Percentiles rank a stretch among this genome's conserved stretches.
phyloP scores from a whole-genome alignment of 1,140 invertebrate genomes.

The Cotesia chilonis region DNA sequence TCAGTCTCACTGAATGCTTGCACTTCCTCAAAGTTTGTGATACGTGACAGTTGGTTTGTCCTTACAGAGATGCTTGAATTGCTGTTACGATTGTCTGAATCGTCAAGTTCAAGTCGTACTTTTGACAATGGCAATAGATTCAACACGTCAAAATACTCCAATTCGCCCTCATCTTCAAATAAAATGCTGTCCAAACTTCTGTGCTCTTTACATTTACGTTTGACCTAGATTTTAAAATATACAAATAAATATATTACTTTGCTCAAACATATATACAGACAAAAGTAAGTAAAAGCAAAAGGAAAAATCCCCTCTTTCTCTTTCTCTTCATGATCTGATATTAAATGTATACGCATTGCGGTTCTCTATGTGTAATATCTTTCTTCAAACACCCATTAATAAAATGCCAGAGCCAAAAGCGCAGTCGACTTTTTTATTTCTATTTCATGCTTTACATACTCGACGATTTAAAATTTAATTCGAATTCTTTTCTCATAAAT shows the following conservation, averaged over 20 bases:
- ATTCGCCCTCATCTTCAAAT: conserved; percentile 60
- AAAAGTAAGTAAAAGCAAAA: conserved; percentile 3
- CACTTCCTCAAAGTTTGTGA: neutral
- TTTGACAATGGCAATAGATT: conserved; percentile 62
- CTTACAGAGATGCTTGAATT: neutral
- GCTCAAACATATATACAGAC: neutral
- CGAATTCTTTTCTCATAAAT: no score
- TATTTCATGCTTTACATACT: no score
- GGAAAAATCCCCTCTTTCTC: neutral
- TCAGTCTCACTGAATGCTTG: conserved; percentile 23
- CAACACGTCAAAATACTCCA: conserved; percentile 63
- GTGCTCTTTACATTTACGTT: conserved; percentile 63
- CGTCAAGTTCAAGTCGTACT: conserved; percentile 55
- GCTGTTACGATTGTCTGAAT: conserved; percentile 40
- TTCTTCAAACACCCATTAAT: no score
- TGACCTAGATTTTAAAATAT: conserved; percentile 52
- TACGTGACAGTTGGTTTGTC: neutral
- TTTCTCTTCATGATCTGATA: neutral
- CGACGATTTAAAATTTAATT: no score
- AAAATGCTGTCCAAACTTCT: conserved; percentile 61
- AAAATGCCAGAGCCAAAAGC: no score
- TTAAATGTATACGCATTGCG: neutral
- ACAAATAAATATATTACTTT: neutral
- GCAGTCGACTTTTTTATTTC: no score
- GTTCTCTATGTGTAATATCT: no score